A percentile compares a stretch with the other conserved stretches of the same genome.
Evolutionary conservation across 2,888 invertebrate genomes (phyloP).

Genomic region (Physocephala rufipes): DNA sequence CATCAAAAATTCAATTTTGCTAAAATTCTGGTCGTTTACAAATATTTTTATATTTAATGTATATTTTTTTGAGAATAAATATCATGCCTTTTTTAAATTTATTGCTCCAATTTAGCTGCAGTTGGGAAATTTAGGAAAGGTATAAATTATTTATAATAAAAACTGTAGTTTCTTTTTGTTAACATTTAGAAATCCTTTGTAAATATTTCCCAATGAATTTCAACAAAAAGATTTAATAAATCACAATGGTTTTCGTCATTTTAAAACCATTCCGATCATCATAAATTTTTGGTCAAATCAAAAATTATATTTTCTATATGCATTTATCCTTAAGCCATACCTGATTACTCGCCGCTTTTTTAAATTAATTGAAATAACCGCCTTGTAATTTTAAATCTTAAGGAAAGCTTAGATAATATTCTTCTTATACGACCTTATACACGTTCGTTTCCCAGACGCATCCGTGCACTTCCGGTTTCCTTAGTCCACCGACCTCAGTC

Average conservation of each 20-base stretch:
- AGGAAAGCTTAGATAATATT: not conserved
- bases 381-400: not conserved
- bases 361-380: not conserved
- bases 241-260: too few relatives aligned
- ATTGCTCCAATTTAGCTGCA: conserved; percentile 54
- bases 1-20: too few relatives aligned
- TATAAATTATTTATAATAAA: conserved; percentile 47
- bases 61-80: too few relatives aligned
- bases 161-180: conserved; percentile 36
- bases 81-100: conserved; percentile 5
- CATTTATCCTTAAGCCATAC: not conserved
- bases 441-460: conserved; percentile 66
- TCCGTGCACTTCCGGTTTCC: conserved; percentile 73
- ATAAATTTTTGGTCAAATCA: too few relatives aligned
- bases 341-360: not conserved
- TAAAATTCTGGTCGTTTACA: not conserved
- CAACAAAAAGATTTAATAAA: not conserved
- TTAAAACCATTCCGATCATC: too few relatives aligned
- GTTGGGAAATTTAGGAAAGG: conserved; percentile 64
- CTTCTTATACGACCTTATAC: not conserved
- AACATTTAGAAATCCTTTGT: conserved; percentile 35
- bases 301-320: not conserved
- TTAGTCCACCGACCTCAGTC: conserved; percentile 76
- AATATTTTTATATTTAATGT: not conserved
- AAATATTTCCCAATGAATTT: conserved; percentile 34